Percentiles rank a stretch among this genome's conserved stretches.
Evolutionary conservation across 2,797 vertebrate species (phyloP).

Genomic region (Tadarida brasiliensis): DNA sequence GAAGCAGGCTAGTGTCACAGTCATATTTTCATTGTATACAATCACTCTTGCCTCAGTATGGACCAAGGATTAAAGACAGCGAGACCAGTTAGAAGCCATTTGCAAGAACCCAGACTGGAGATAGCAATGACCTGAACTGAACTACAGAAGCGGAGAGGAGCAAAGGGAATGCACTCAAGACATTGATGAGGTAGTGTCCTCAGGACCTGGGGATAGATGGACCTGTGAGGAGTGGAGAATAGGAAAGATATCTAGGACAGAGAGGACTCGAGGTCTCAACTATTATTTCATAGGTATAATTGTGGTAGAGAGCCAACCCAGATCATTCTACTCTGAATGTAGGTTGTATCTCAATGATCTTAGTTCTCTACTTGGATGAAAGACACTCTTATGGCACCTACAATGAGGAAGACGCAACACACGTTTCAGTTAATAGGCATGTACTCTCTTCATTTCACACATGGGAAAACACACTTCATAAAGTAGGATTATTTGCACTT

Average conservation of each 20-base stretch:
- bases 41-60: background rate
- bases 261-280: background rate
- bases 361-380: background rate
- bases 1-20: background rate
- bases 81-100: background rate
- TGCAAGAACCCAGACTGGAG: background rate
- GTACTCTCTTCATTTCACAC: background rate
- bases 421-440: background rate
- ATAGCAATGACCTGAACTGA: background rate
- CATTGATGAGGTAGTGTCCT: accelerated
- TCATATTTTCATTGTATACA: background rate
- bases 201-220: background rate
- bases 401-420: background rate
- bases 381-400: background rate
- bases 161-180: background rate
- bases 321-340: background rate
- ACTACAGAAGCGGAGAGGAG: background rate
- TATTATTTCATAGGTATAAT: background rate
- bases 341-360: background rate
- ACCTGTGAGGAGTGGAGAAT: background rate
- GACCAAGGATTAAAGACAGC: background rate
- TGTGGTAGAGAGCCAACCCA: background rate
- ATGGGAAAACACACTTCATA: background rate
- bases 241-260: background rate
- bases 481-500: background rate